phyloP scores from a whole-genome alignment of 2,797 vertebrate species.

The Oreochromis mossambicus region DNA sequence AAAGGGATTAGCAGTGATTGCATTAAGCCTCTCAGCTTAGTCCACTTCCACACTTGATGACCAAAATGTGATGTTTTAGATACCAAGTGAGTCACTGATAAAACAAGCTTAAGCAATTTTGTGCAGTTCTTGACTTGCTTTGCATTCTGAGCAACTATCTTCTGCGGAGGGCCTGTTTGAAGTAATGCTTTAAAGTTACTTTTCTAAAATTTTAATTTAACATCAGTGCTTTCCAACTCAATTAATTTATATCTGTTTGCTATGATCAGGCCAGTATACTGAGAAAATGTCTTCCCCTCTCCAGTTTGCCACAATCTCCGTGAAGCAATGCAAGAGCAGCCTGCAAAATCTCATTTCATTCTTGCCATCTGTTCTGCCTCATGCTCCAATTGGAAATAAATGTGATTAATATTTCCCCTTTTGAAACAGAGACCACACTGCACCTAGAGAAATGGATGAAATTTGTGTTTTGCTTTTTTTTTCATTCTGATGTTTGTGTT shows the following conservation, averaged over 20 bases:
- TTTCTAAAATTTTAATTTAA: constrained; percentile 2
- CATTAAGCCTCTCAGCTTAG: constrained; percentile 31
- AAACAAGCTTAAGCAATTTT: constrained; percentile 16
- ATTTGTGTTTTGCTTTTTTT: not conserved
- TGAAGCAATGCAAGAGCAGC: constrained; percentile 14
- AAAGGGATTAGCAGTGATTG: constrained; percentile 51
- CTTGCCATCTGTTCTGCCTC: constrained; percentile 47
- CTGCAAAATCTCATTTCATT: constrained; percentile 39
- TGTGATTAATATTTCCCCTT: constrained; percentile 36
- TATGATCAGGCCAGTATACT: not conserved
- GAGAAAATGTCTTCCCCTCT: not conserved
- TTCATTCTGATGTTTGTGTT: not conserved
- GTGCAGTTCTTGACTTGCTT: not conserved
- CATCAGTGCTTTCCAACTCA: constrained; percentile 2
- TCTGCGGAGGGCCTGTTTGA: not conserved
- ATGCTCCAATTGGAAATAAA: constrained; percentile 37
- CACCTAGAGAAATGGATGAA: not conserved
- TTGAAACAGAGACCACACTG: constrained; percentile 17
- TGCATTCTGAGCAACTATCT: not conserved
- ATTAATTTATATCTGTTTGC: constrained; percentile 9
- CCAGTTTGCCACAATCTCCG: constrained; percentile 13
- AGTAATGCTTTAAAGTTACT: not conserved
- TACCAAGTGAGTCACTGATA: constrained; percentile 16
- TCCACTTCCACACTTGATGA: constrained; percentile 8
- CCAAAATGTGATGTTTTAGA: constrained; percentile 24